These are phyloP conservation scores for Agriopis leucophaearia DNA, from an alignment of 2,888 invertebrate species.

Conservation along the genomic window DNA sequence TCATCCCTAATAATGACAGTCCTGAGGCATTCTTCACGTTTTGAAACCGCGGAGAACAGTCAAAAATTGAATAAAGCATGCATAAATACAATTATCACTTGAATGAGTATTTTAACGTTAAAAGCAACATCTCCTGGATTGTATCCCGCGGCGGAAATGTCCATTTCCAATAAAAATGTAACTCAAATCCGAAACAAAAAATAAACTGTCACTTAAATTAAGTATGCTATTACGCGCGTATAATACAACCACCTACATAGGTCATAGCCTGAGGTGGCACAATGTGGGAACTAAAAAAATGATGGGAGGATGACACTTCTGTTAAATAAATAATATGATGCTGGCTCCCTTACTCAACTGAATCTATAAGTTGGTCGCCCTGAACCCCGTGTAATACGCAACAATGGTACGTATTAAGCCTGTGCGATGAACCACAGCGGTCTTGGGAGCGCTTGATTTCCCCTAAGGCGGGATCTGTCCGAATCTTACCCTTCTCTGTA, in stretches of 20 bases:
- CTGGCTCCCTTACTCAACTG: not conserved
- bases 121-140: too few species aligned
- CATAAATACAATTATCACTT: too few species aligned
- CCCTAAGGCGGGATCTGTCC: slow-evolving; percentile 57
- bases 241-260: not conserved
- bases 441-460: slow-evolving; percentile 66
- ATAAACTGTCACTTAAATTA: slow-evolving; percentile 63
- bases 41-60: too few species aligned
- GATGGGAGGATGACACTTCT: not conserved
- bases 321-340: too few species aligned
- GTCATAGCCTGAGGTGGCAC: not conserved
- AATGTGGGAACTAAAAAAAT: not conserved
- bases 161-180: slow-evolving; percentile 4
- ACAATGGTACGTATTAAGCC: slow-evolving; percentile 63
- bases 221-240: slow-evolving; percentile 44
- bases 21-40: too few species aligned
- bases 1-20: too few species aligned
- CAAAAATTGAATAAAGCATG: too few species aligned
- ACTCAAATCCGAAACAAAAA: slow-evolving; percentile 37
- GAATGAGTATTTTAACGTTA: too few species aligned
- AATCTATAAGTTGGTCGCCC: not conserved
- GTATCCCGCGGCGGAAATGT: not conserved
- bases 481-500: slow-evolving; percentile 49
- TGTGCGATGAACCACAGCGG: slow-evolving; percentile 53
- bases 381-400: slow-evolving; percentile 64